Percentiles rank a stretch among this genome's conserved stretches.
These are phyloP conservation scores for Hycleus cichorii DNA, from an alignment of 1,140 invertebrate species.

Conservation along the genomic window DNA sequence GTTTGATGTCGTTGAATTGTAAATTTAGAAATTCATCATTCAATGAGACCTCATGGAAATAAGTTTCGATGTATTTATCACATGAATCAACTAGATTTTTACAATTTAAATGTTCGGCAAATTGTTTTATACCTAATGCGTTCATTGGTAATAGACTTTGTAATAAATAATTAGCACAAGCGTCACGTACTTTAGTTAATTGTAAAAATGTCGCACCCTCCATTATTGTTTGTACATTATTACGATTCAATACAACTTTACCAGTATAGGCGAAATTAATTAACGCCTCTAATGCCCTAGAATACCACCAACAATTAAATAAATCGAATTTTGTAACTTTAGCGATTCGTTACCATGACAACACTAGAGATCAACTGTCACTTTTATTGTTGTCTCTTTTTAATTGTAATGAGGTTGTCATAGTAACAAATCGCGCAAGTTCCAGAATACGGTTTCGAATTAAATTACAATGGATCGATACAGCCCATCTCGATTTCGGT, in stretches of 20 bases:
- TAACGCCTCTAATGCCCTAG: conserved; percentile 71
- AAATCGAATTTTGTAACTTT: not conserved
- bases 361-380: too few relatives aligned
- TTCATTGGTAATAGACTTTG: conserved; percentile 74
- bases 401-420: too few relatives aligned
- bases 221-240: conserved; percentile 80
- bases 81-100: conserved; percentile 61
- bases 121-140: conserved; percentile 74
- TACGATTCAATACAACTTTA: conserved; percentile 64
- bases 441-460: not conserved
- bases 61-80: conserved; percentile 76
- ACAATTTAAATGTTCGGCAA: conserved; percentile 78
- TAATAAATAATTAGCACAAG: conserved; percentile 76
- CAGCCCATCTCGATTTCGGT: conserved; percentile 76
- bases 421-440: too few relatives aligned
- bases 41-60: conserved; percentile 71
- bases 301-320: conserved; percentile 20
- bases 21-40: conserved; percentile 73
- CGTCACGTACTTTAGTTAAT: conserved; percentile 70
- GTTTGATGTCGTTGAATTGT: conserved; percentile 56
- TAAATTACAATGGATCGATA: conserved; percentile 62
- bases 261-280: conserved; percentile 87
- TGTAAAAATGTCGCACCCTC: conserved; percentile 84
- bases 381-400: too few relatives aligned
- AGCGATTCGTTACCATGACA: too few relatives aligned